Evolutionary conservation across 1,140 invertebrate species (phyloP), one percentile per base, ranked within the genome.

Genomic region (Diorhabda elongata): DNA sequence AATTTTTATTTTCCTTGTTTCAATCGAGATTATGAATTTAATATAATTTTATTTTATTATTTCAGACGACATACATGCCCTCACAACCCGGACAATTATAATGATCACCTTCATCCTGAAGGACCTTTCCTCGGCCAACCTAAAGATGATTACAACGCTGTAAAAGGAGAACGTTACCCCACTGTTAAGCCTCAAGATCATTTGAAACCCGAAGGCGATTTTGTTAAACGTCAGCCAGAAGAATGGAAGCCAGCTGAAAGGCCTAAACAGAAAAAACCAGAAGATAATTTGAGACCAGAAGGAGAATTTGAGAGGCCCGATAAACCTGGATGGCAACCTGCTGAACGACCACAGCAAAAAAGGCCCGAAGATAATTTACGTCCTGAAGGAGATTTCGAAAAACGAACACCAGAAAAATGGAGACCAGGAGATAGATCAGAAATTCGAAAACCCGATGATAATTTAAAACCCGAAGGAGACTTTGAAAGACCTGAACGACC

Each of bases 321-420:
- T 44, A 79, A 81, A 62, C 77, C 80, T 63, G 82, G 79, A 64
- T 81, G 79, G 69, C 67, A 72, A 64, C 81, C 80, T 7, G 83
- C 82, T 5, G 83, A 85, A 45, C 76, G 85, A 61, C 76, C 79
- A 0, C 78, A 80, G 5, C 76, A 80, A 26, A 83, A 80, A 8
- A 83, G 81, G 71, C 83, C 82, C 0, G 43, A 78, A 45, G 83
- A 86, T 72, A 87, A 87, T 77, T 71, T 88, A 6, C 79, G 75
- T 70, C 83, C 83, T 0, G 87, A 89, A 77, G 87, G 87, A 26
- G 85, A 89, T 66, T 89, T 89, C 74, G 82, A 85, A 61, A 79
- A 78, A 61, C 81, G 83, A 68, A 75, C 74, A 69, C 78, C 79
- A 52, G 69, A 78, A 60, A 68, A 73, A 67, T 84, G 82, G 79